These are phyloP conservation scores for Rhinoraja longicauda DNA, from an alignment of 2,797 vertebrate species.

Conservation along the genomic window DNA sequence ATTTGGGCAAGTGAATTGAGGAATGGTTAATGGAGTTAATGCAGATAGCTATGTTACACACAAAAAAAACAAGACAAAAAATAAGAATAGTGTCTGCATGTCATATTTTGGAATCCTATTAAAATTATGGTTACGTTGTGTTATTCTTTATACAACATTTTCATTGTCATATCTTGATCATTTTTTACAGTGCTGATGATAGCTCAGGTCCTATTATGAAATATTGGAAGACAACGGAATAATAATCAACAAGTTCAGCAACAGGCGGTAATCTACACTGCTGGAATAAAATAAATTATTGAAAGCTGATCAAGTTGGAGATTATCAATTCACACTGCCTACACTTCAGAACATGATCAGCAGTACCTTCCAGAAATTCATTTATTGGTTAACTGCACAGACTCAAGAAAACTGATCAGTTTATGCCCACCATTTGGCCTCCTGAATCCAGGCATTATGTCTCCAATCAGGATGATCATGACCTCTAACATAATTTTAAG, in stretches of 20 bases:
- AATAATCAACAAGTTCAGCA: background rate
- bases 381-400: background rate
- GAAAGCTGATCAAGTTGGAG: background rate
- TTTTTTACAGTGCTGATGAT: background rate
- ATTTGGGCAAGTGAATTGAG: too few relatives aligned
- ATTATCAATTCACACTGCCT: background rate
- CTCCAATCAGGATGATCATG: background rate
- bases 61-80: background rate
- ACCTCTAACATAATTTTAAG: background rate
- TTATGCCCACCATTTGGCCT: background rate
- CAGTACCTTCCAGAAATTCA: background rate
- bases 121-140: background rate
- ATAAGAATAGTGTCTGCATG: too few relatives aligned
- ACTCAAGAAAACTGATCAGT: background rate
- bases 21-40: too few relatives aligned
- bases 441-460: background rate
- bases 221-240: background rate
- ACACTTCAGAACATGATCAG: background rate
- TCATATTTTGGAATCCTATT: background rate
- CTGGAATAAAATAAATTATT: background rate
- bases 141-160: background rate
- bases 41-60: background rate
- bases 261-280: background rate
- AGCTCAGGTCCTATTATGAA: background rate
- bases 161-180: too few relatives aligned